Conservation (phyloP, 35 echinoderm and acorn worm genomes). For the Amphiura filiformis region DNA sequence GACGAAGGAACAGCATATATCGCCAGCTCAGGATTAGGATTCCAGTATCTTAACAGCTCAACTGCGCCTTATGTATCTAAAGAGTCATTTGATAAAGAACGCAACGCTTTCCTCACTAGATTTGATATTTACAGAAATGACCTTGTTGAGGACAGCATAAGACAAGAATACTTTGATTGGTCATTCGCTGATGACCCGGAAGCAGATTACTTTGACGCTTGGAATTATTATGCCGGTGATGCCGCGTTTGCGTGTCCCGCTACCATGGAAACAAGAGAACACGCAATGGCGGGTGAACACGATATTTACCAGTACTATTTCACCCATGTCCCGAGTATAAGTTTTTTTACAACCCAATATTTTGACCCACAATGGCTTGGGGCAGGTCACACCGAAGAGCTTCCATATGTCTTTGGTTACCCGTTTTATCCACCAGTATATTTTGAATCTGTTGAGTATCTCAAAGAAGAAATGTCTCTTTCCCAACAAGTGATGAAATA, state of each 20-base stretch:
- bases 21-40: too few species aligned
- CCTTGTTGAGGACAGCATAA: constrained; percentile 32
- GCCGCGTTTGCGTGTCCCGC: neutral
- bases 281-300: constrained; percentile 19
- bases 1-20: neutral
- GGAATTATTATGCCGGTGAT: neutral
- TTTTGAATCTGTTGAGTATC: neutral
- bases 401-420: constrained; percentile 63
- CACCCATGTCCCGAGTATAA: neutral
- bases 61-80: too few species aligned
- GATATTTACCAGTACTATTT: neutral
- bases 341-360: neutral
- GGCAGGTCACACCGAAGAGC: constrained; percentile 58
- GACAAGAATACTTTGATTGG: constrained; percentile 74
- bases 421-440: constrained; percentile 1
- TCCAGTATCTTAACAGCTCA: neutral
- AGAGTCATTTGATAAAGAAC: too few species aligned
- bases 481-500: neutral
- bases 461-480: neutral
- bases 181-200: constrained; percentile 38
- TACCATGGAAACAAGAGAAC: neutral
- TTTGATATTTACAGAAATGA: neutral
- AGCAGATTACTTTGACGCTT: constrained; percentile 46
- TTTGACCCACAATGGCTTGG: neutral
- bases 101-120: neutral